Evolutionary conservation across 2,113 vertebrate genomes (phyloP).

Genomic region (Phycodurus eques): DNA sequence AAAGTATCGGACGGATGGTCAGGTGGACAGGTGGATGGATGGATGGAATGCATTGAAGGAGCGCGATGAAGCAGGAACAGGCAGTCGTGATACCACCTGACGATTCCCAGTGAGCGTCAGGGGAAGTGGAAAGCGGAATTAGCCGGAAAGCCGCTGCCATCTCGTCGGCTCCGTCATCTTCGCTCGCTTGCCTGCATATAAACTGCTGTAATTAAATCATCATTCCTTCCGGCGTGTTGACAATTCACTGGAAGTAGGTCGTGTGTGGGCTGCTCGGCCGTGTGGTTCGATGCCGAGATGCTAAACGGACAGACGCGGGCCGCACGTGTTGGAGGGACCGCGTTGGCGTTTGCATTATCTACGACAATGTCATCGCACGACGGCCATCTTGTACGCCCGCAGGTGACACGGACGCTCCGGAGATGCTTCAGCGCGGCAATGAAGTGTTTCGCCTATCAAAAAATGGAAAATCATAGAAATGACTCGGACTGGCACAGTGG

Average conservation of each 20-base stretch:
- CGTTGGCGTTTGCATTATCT: background rate
- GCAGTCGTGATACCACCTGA: background rate
- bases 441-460: background rate
- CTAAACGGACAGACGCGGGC: background rate
- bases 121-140: background rate
- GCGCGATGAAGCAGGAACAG: background rate
- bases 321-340: background rate
- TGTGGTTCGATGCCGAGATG: background rate
- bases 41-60: background rate
- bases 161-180: background rate
- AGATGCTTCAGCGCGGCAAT: background rate
- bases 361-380: background rate
- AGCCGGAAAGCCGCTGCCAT: background rate
- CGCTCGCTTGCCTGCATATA: constrained; percentile 13
- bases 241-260: constrained; percentile 41
- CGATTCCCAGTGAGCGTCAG: background rate
- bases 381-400: background rate
- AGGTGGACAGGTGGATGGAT: too few relatives aligned
- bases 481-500: background rate
- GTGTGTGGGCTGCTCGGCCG: background rate
- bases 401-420: background rate
- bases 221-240: constrained; percentile 41
- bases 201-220: constrained; percentile 46
- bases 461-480: background rate
- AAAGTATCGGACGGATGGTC: too few relatives aligned